These are phyloP conservation scores for Mycetomoellerius zeteki DNA, from an alignment of 1,140 invertebrate genomes.

Conservation along the genomic window DNA sequence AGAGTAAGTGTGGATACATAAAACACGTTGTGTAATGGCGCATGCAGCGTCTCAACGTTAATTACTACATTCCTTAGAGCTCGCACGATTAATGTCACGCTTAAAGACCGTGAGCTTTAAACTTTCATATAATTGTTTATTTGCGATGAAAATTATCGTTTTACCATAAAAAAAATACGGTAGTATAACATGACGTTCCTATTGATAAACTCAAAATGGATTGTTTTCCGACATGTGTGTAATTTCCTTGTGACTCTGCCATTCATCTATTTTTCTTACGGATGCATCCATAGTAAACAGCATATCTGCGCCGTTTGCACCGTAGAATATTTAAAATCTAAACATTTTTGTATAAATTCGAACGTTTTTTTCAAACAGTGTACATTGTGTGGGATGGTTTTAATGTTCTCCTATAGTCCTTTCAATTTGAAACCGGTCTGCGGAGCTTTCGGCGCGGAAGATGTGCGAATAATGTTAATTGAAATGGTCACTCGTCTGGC, in stretches of 20 bases:
- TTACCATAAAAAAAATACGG: conserved; percentile 22
- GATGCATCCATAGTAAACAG: background rate
- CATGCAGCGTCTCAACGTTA: conserved; percentile 43
- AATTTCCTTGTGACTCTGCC: background rate
- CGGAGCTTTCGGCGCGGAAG: conserved; percentile 27
- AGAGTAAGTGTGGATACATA: background rate
- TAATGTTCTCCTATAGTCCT: background rate
- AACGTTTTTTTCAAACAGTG: background rate
- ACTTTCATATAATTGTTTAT: conserved; percentile 31
- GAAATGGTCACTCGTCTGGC: conserved; percentile 53
- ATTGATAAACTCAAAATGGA: conserved; percentile 23
- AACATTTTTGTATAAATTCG: background rate
- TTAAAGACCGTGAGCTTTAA: conserved; percentile 50
- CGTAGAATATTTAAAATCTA: background rate
- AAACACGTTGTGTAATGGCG: conserved; percentile 12
- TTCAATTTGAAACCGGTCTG: conserved; percentile 20
- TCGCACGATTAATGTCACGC: conserved; percentile 51
- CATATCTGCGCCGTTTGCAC: background rate
- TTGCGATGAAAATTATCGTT: conserved; percentile 27
- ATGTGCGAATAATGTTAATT: conserved; percentile 71
- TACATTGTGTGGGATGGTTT: background rate
- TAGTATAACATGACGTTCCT: background rate
- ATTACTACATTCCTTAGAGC: conserved; percentile 47
- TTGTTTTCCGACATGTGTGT: background rate
- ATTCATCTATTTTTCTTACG: background rate